These are phyloP conservation scores for Microtus ochrogaster DNA, from an alignment of 2,113 vertebrate genomes.

Conservation along the genomic window DNA sequence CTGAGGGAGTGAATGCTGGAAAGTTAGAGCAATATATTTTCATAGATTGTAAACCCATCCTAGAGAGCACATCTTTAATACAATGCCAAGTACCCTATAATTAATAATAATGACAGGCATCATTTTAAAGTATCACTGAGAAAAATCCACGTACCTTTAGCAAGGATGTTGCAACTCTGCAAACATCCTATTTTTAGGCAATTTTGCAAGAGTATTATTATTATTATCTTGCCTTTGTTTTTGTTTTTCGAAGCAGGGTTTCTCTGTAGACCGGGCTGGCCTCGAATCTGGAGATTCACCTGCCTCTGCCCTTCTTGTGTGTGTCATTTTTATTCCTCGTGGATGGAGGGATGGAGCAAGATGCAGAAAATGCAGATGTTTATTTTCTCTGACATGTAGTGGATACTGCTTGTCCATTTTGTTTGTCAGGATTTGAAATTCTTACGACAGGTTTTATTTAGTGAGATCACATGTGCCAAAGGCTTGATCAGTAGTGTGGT, in stretches of 20 bases:
- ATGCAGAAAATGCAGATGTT: not conserved
- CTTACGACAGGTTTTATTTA: not conserved
- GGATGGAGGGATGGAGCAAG: not conserved
- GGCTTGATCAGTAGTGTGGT: not conserved
- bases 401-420: not conserved
- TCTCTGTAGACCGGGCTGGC: not conserved
- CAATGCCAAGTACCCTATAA: not conserved
- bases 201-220: slow-evolving; percentile 17
- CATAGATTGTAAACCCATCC: not conserved
- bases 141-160: slow-evolving; percentile 39
- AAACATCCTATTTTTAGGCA: slow-evolving; percentile 6
- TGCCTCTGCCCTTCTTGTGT: not conserved
- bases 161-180: not conserved
- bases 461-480: not conserved
- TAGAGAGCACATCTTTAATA: slow-evolving; percentile 14
- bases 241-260: not conserved
- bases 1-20: not conserved
- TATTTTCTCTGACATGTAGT: not conserved
- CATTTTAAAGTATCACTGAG: slow-evolving; percentile 35
- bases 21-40: slow-evolving; percentile 22
- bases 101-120: slow-evolving; percentile 54
- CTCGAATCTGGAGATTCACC: not conserved
- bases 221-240: not conserved
- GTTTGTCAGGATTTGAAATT: not conserved
- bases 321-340: not conserved